Base-by-base conservation (phyloP, 2,797 vertebrate species). In the Bufotes viridis region DNA sequence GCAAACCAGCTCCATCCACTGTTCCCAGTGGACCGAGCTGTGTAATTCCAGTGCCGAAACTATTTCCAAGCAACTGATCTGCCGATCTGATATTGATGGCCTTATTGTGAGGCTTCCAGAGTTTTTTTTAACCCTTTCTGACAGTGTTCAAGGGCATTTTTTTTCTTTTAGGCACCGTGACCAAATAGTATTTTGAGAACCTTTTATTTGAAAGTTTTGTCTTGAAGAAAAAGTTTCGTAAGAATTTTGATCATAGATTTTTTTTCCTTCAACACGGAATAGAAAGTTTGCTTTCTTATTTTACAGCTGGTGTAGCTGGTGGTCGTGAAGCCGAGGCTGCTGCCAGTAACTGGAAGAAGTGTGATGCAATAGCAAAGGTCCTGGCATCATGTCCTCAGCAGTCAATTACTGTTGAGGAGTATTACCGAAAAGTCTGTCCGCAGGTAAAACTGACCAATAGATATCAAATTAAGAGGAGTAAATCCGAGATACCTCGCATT, bases 261-360 rank as follows among this genome's bases (percentile, higher is more conserved):
- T n/a, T 29, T 29, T 18, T 34, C 13, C 24, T 69, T 69, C 0
- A 22, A 42, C 1, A 42, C 70, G 49, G 13, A 6, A 61, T 61
- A 29, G 20, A 3, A 74, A 42, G 42, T 18, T 3, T 10, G 12
- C 20, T 84, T n/a, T 67, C 12, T 84, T 49, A n/a, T 29, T 10
- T 90, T 85, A 88, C 85, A 95, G 93, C 91, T 2, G 92, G 91
- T 70, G 91, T 91, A 53, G 90, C 91, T 94, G 98, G 96, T 18
- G 95, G 94, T 7, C 87, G 86, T 7, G 88, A 92, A 3, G 92
- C 94, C 0, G 95, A 95, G 87, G 93, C 91, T 11, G 93, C 87
- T 2, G 96, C 96, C 75, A 94, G 96, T 17, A 97, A 99, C 93
- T 99, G 98, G 98, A 97, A 91, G 90, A 98, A 96, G 87, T 99